Conservation (phyloP, 2,888 invertebrate genomes). For the Agrotis segetum region DNA sequence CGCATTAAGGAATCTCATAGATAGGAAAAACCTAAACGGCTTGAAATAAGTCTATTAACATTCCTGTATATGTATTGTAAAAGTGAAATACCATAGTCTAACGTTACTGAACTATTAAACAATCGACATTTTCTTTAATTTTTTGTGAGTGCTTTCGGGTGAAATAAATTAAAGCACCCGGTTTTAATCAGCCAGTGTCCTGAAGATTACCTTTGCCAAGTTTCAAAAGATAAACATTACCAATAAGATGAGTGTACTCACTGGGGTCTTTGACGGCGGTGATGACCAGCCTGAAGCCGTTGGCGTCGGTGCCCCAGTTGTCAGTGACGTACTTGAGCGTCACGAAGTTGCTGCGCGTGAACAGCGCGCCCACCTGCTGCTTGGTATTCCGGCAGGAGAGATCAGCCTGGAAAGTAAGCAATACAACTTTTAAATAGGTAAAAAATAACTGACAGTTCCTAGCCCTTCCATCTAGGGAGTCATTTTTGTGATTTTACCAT, state of each 20-base stretch:
- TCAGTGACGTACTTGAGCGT: slow-evolving; percentile 98
- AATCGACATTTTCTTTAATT: too few relatives aligned
- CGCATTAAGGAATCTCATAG: too few relatives aligned
- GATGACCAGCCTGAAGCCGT: slow-evolving; percentile 98
- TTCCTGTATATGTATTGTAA: too few relatives aligned
- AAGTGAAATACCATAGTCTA: too few relatives aligned
- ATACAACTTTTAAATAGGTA: not conserved
- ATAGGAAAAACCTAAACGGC: too few relatives aligned
- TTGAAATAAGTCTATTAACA: too few relatives aligned
- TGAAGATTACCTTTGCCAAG: not conserved
- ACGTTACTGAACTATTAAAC: too few relatives aligned
- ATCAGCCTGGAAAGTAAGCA: slow-evolving; percentile 93
- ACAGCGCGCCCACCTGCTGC: slow-evolving; percentile 96
- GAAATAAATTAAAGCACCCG: too few relatives aligned
- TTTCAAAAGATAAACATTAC: not conserved
- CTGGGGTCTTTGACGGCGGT: slow-evolving; percentile 98
- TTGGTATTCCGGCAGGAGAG: slow-evolving; percentile 97
- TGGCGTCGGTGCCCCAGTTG: slow-evolving; percentile 97
- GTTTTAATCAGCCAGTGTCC: not conserved
- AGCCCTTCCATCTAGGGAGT: too few relatives aligned
- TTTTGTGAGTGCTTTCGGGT: too few relatives aligned
- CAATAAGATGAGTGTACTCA: slow-evolving; percentile 90
- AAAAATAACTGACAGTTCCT: too few relatives aligned
- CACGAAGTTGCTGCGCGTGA: slow-evolving; percentile 98
- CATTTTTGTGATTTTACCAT: too few relatives aligned